Conservation (phyloP, 2,888 invertebrate genomes). For the Plebejus melissa region DNA sequence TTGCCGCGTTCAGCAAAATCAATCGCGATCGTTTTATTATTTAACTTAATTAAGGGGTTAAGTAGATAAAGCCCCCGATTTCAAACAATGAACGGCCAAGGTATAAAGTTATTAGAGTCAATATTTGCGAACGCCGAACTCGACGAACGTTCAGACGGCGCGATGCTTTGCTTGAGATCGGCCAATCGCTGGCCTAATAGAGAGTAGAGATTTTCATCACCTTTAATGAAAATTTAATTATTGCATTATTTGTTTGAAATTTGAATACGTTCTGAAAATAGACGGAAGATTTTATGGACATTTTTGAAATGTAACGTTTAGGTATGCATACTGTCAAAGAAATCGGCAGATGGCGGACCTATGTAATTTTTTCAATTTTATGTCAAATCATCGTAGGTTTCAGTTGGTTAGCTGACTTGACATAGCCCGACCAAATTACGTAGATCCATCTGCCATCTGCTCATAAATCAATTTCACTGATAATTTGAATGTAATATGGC, state of each 20-base stretch:
- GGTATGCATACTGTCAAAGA: too few relatives aligned
- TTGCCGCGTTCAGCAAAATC: background rate
- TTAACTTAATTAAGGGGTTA: background rate
- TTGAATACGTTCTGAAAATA: too few relatives aligned
- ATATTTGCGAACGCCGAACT: background rate
- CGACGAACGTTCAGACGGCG: background rate
- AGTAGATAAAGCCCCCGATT: background rate
- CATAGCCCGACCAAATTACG: background rate
- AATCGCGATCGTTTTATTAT: conserved; percentile 6
- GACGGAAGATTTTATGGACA: too few relatives aligned
- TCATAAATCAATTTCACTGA: background rate
- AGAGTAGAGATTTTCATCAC: too few relatives aligned
- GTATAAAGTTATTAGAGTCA: background rate
- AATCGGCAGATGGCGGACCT: too few relatives aligned
- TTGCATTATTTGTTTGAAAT: too few relatives aligned
- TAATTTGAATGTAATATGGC: background rate
- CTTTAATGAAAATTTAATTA: too few relatives aligned
- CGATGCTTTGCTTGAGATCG: background rate
- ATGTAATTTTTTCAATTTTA: too few relatives aligned
- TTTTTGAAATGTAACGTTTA: too few relatives aligned
- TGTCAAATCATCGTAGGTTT: background rate
- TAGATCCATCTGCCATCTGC: too few relatives aligned
- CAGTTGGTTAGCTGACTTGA: background rate
- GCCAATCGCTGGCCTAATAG: background rate
- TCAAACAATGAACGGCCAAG: background rate